Conservation (phyloP, 2,113 vertebrate genomes). For the Pelusios castaneus region DNA sequence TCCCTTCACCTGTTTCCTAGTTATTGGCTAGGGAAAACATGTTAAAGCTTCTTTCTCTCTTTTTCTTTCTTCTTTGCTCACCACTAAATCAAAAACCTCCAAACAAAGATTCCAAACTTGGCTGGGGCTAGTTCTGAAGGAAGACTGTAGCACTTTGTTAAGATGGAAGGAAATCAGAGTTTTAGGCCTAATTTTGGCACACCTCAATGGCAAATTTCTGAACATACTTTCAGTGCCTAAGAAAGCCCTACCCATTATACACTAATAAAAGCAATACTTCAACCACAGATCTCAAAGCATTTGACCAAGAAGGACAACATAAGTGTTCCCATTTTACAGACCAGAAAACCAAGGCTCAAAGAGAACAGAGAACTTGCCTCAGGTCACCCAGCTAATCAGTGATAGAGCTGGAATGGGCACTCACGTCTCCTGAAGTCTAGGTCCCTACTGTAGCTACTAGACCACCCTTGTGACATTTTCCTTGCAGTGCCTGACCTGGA, state of each 20-base stretch:
- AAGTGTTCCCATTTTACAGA: not conserved
- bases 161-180: not conserved
- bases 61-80: not conserved
- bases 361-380: not conserved
- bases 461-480: not conserved
- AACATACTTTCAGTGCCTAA: not conserved
- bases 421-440: no score
- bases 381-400: not conserved
- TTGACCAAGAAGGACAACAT: not conserved
- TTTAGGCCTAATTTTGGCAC: not conserved
- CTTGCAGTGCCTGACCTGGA: not conserved
- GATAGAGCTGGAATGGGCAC: not conserved
- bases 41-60: not conserved
- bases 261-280: not conserved
- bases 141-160: not conserved
- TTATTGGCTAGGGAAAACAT: slow-evolving; percentile 23
- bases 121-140: rapidly evolving
- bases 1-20: not conserved
- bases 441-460: no score
- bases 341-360: not conserved
- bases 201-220: not conserved
- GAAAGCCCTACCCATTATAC: not conserved
- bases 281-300: not conserved
- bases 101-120: not conserved
- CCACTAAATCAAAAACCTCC: slow-evolving; percentile 39